A percentile compares a stretch with the other conserved stretches of the same genome.
These are phyloP conservation scores for Hyposoter dolosus DNA, from an alignment of 2,888 invertebrate genomes.

Conservation along the genomic window DNA sequence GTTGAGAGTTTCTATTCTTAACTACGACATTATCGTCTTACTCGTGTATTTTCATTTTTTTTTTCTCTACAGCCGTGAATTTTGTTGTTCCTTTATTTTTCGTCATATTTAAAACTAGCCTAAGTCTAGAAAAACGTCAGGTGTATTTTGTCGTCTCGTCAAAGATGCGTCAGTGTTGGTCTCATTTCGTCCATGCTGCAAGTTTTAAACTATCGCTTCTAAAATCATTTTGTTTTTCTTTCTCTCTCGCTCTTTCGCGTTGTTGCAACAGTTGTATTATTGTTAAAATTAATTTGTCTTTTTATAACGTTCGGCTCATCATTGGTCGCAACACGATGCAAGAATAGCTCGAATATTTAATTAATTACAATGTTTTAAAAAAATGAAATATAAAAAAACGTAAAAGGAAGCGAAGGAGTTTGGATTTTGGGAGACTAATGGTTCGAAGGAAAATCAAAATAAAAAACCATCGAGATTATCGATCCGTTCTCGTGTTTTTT, in stretches of 20 bases:
- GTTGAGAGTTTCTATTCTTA: constrained; percentile 81
- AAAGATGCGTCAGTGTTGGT: constrained; percentile 4
- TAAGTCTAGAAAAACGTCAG: constrained; percentile 48
- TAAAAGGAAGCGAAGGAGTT: constrained; percentile 47
- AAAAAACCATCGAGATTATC: constrained; percentile 64
- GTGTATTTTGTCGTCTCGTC: constrained; percentile 28
- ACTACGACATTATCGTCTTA: constrained; percentile 86
- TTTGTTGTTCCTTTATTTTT: constrained; percentile 43
- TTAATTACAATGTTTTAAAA: constrained; percentile 29
- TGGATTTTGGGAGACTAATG: constrained; percentile 53
- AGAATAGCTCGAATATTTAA: constrained; percentile 51
- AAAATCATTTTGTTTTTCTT: constrained; percentile 18
- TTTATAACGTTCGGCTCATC: constrained; percentile 12
- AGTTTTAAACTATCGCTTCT: constrained; percentile 7
- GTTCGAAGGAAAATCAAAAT: constrained; percentile 60
- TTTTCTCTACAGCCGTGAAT: constrained; percentile 43
- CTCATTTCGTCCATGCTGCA: constrained; percentile 17
- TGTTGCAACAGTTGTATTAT: constrained; percentile 44
- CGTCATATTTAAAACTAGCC: constrained; percentile 52
- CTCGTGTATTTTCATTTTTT: constrained; percentile 75
- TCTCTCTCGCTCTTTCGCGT: not conserved
- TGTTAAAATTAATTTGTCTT: constrained; percentile 22
- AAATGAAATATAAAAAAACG: constrained; percentile 33
- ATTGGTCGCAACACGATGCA: constrained; percentile 54
- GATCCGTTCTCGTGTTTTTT: constrained; percentile 62